Evolutionary conservation across 2,888 invertebrate species (phyloP).

Genomic region (Cephus sareptanus): DNA sequence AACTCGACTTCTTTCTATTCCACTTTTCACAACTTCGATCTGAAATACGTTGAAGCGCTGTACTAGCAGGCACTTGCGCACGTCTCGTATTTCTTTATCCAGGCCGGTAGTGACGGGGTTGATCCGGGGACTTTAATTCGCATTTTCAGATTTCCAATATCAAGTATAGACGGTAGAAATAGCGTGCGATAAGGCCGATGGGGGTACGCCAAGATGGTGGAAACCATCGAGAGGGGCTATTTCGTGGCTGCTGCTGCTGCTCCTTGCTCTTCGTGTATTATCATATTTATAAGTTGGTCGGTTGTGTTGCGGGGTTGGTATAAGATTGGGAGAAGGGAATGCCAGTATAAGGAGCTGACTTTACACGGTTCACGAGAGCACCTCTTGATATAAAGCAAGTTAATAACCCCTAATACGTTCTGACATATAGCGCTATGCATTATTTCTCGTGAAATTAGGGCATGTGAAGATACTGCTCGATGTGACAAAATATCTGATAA

Average conservation of each 20-base stretch:
- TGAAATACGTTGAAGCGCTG: background rate
- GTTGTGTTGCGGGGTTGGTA: background rate
- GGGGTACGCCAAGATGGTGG: slow-evolving; percentile 21
- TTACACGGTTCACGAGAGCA: background rate
- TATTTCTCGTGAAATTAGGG: background rate
- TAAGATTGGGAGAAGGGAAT: background rate
- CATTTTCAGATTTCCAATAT: slow-evolving; percentile 59
- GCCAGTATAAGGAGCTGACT: background rate
- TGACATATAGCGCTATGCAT: background rate
- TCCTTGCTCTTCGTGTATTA: slow-evolving; percentile 54
- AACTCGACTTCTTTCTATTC: background rate
- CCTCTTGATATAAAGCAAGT: background rate
- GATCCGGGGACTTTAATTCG: slow-evolving; percentile 48
- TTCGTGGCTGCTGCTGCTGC: slow-evolving; percentile 50
- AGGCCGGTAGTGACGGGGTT: background rate
- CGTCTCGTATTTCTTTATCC: slow-evolving; percentile 29
- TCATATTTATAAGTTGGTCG: slow-evolving; percentile 63
- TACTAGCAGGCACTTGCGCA: slow-evolving; percentile 28
- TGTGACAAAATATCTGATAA: background rate
- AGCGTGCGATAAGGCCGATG: slow-evolving; percentile 47
- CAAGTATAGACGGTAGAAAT: slow-evolving; percentile 43
- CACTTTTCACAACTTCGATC: background rate
- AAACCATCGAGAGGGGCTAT: slow-evolving; percentile 43
- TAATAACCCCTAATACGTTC: background rate
- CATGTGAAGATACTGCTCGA: background rate